Conservation (phyloP, 2,113 vertebrate species). For the Anolis carolinensis region DNA sequence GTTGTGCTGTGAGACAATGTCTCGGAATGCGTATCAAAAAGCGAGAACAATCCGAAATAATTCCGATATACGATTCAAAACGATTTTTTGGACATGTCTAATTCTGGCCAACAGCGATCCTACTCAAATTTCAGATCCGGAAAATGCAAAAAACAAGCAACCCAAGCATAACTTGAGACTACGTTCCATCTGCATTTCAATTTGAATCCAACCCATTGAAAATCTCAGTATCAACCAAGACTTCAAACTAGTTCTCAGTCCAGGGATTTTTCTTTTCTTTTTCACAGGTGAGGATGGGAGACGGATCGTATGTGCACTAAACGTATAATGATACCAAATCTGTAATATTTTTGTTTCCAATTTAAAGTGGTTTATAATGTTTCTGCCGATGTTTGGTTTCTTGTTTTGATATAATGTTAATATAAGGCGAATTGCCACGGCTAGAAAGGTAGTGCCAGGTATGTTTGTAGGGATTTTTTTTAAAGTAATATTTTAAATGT, state of each 20-base stretch:
- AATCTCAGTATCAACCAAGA: background rate
- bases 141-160: background rate
- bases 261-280: background rate
- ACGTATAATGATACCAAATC: conserved; percentile 70
- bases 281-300: conserved; percentile 21
- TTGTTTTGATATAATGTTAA: background rate
- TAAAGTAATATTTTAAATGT: conserved; percentile 8
- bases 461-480: background rate
- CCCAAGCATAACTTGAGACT: background rate
- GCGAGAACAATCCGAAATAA: too few species aligned
- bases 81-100: too few species aligned
- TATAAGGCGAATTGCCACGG: conserved; percentile 3
- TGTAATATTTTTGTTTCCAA: conserved; percentile 11
- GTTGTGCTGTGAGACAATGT: too few species aligned
- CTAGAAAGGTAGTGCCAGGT: background rate
- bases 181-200: background rate
- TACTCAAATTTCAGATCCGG: background rate
- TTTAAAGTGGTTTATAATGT: background rate
- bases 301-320: conserved; percentile 66
- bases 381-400: background rate
- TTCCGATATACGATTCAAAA: too few species aligned
- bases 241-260: background rate
- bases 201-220: background rate
- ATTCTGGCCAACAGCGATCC: background rate
- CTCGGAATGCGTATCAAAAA: too few species aligned